phyloP scores from a whole-genome alignment of 2,113 vertebrate genomes.

The Hyla sarda region DNA sequence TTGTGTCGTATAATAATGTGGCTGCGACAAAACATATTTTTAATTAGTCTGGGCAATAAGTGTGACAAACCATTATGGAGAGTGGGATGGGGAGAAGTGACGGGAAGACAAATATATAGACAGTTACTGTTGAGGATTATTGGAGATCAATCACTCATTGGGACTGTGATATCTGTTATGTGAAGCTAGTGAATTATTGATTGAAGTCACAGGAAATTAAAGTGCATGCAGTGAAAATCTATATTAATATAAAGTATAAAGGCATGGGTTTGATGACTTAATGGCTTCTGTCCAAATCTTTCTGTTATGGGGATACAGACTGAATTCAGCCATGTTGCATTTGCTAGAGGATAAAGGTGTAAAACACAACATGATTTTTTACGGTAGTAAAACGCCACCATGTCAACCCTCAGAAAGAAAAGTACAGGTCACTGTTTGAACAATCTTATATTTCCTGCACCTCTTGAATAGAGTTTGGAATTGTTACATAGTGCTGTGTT shows the following conservation, averaged over 20 bases:
- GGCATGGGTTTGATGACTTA: not conserved
- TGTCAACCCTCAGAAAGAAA: too few species aligned
- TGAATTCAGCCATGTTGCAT: not conserved
- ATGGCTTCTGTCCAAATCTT: not conserved
- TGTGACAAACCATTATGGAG: not conserved
- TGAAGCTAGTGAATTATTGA: constrained; percentile 28
- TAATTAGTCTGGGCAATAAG: constrained; percentile 1
- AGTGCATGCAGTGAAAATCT: constrained; percentile 12
- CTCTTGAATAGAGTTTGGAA: not conserved
- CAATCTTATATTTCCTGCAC: too few species aligned
- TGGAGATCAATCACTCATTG: constrained; percentile 18
- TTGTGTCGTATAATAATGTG: not conserved
- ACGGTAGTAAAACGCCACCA: too few species aligned
- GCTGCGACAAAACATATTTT: not conserved
- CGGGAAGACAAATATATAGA: constrained; percentile 8
- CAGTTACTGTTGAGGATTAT: constrained; percentile 10
- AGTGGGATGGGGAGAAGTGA: not conserved
- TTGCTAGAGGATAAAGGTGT: not conserved
- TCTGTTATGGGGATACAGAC: not conserved
- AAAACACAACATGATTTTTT: too few species aligned
- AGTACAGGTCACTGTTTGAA: too few species aligned
- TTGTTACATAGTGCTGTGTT: not conserved
- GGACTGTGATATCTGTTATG: constrained; percentile 6
- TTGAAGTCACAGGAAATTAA: constrained; percentile 26
- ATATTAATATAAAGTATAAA: constrained; percentile 15